These are phyloP conservation scores for Cladorhizidae sp. DNA, from an alignment of 37 sponge, comb jelly and placozoan genomes.

Conservation along the genomic window DNA sequence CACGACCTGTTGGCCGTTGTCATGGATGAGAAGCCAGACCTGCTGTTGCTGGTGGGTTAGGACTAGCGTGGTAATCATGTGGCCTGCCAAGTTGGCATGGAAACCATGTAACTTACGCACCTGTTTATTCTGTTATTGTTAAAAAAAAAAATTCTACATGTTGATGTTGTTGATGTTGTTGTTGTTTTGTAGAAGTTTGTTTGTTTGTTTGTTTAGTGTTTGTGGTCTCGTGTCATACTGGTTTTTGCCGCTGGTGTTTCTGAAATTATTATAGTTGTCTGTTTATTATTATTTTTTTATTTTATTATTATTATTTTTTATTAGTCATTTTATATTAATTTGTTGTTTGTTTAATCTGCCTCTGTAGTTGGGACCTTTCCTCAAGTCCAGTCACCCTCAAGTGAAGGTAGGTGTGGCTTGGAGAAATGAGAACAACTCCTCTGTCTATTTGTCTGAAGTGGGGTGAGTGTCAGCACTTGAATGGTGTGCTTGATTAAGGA, in stretches of 20 bases:
- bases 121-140: background rate
- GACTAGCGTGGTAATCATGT: background rate
- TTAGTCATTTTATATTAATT: background rate
- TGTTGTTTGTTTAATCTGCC: background rate
- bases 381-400: slow-evolving; percentile 45
- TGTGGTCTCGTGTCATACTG: background rate
- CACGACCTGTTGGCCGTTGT: slow-evolving; percentile 55
- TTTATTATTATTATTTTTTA: background rate
- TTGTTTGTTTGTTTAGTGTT: background rate
- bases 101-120: too few relatives aligned
- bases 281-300: background rate
- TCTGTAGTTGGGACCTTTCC: slow-evolving; percentile 65
- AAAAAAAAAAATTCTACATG: background rate
- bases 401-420: slow-evolving; percentile 49
- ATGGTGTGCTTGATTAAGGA: too few relatives aligned
- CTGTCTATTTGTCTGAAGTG: too few relatives aligned
- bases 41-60: slow-evolving; percentile 61
- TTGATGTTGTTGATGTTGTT: background rate
- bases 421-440: too few relatives aligned
- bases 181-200: too few relatives aligned
- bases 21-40: slow-evolving; percentile 48
- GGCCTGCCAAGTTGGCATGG: too few relatives aligned
- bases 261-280: background rate
- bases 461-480: too few relatives aligned
- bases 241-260: background rate